These are phyloP conservation scores for Tenthredo notha DNA, from an alignment of 2,888 invertebrate genomes.

Conservation along the genomic window DNA sequence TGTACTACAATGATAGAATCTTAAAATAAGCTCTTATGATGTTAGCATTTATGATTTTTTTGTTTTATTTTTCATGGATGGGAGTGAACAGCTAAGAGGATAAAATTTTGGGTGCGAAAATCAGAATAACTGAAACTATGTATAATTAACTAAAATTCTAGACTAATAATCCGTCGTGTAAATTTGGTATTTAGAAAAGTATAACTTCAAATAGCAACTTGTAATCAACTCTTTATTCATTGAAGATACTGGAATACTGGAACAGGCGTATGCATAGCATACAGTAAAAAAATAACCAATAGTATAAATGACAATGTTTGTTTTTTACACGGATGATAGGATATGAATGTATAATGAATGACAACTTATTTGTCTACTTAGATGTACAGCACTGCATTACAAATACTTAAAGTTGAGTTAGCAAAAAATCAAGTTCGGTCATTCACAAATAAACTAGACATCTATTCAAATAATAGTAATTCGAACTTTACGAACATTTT, in stretches of 20 bases:
- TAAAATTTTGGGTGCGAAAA: not conserved
- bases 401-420: not conserved
- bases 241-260: constrained; percentile 1
- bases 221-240: constrained; percentile 4
- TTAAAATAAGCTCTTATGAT: too few relatives aligned
- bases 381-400: not conserved
- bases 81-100: too few relatives aligned
- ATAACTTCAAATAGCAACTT: not conserved
- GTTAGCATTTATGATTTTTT: not conserved
- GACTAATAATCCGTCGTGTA: not conserved
- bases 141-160: not conserved
- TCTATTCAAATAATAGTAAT: not conserved
- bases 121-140: not conserved
- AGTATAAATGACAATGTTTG: not conserved
- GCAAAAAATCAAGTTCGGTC: not conserved
- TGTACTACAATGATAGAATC: not conserved
- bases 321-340: not conserved
- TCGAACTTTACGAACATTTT: not conserved
- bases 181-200: not conserved
- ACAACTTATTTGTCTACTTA: not conserved
- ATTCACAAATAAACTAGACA: not conserved
- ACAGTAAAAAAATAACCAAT: constrained; percentile 23
- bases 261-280: constrained; percentile 21
- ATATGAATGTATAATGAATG: not conserved
- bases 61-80: not conserved